phyloP scores from a whole-genome alignment of 2,113 vertebrate genomes.

The Tetraodon nigroviridis region DNA sequence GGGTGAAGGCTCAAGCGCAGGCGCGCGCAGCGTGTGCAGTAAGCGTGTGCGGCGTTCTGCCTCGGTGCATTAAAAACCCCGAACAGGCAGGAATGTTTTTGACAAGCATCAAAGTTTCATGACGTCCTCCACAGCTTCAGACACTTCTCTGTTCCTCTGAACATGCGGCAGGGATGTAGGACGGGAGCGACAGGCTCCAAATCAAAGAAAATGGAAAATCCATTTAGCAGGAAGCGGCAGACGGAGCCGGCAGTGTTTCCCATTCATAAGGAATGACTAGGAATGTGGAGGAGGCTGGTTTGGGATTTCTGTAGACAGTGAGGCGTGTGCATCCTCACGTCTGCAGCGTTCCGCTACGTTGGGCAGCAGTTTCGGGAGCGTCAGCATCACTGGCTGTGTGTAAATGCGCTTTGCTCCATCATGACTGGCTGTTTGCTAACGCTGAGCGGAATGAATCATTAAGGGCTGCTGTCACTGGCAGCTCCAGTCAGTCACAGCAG shows the following conservation, averaged over 20 bases:
- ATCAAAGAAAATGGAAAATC: constrained; percentile 51
- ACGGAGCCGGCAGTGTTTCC: constrained; percentile 26
- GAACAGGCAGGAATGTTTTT: constrained; percentile 20
- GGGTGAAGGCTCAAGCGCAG: no score
- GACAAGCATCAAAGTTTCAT: constrained; percentile 36
- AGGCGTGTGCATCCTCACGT: constrained; percentile 2
- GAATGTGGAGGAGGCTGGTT: constrained; percentile 17
- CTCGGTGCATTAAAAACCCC: constrained; percentile 26
- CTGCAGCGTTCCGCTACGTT: constrained; percentile 9
- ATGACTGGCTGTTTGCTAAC: constrained; percentile 61
- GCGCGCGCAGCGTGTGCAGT: not conserved
- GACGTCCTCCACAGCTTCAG: constrained; percentile 15
- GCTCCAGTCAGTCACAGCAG: constrained; percentile 53
- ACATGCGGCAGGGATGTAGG: constrained; percentile 20
- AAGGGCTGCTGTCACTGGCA: constrained; percentile 60
- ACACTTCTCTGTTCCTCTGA: constrained; percentile 13
- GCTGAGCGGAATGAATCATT: constrained; percentile 72
- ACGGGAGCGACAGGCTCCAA: constrained; percentile 28
- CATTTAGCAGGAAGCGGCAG: constrained; percentile 34
- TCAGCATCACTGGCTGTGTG: constrained; percentile 40
- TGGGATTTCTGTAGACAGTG: constrained; percentile 32
- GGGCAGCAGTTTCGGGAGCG: constrained; percentile 30
- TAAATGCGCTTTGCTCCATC: constrained; percentile 67
- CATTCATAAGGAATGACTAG: constrained; percentile 45
- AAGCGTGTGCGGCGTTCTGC: not conserved